These are phyloP conservation scores for Watsonalla binaria DNA, from an alignment of 2,888 invertebrate genomes.

Conservation along the genomic window DNA sequence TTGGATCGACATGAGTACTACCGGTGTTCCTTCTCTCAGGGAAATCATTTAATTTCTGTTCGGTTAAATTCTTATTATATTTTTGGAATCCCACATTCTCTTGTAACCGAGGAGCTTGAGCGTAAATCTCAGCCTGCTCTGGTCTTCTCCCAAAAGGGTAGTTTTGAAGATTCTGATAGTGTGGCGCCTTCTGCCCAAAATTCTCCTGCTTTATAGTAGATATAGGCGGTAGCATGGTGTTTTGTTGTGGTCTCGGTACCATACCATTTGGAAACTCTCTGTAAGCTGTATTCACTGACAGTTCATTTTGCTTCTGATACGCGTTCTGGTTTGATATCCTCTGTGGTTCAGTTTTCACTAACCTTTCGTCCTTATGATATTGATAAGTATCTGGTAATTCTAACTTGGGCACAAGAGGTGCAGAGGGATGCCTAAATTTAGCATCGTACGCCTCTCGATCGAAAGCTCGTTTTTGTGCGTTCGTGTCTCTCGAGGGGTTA, in stretches of 20 bases:
- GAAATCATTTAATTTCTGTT: conserved; percentile 43
- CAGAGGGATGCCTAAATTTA: conserved; percentile 64
- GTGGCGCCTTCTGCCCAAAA: conserved; percentile 54
- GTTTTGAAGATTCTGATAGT: conserved; percentile 57
- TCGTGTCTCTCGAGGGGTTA: conserved; percentile 51
- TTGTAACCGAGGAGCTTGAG: conserved; percentile 49
- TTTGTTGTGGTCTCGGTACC: conserved; percentile 42
- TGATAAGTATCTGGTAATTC: conserved; percentile 68
- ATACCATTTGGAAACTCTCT: conserved; percentile 56
- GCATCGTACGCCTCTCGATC: conserved; percentile 64
- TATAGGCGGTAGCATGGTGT: conserved; percentile 65
- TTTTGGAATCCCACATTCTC: conserved; percentile 67
- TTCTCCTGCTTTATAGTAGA: conserved; percentile 75
- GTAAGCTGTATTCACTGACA: conserved; percentile 38
- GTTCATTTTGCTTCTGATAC: conserved; percentile 44
- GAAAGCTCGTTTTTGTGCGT: conserved; percentile 65
- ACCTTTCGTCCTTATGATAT: conserved; percentile 60
- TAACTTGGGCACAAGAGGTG: conserved; percentile 68
- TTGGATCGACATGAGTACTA: conserved; percentile 41
- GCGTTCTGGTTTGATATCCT: conserved; percentile 37
- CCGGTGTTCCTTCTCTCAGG: conserved; percentile 32
- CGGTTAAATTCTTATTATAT: conserved; percentile 51
- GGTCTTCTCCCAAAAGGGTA: conserved; percentile 51
- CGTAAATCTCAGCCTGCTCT: conserved; percentile 42
- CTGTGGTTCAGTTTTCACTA: conserved; percentile 50